Percentiles rank a stretch among this genome's conserved stretches.
phyloP scores from a whole-genome alignment of 2,113 vertebrate species.

The Morone chrysops region DNA sequence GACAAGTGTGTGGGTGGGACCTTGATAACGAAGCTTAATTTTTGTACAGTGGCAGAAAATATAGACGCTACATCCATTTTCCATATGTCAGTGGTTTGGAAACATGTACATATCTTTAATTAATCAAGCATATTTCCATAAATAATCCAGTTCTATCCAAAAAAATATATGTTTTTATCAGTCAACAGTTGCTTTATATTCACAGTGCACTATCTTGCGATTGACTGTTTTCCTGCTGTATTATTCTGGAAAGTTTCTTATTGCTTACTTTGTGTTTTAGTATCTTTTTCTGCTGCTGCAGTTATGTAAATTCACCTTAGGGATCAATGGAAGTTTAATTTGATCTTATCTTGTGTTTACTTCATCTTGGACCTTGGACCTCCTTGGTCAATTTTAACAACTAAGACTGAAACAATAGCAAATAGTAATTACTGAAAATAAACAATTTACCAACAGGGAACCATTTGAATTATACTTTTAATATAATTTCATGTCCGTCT shows the following conservation, averaged over 20 bases:
- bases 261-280: background rate
- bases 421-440: background rate
- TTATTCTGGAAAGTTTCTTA: background rate
- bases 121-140: background rate
- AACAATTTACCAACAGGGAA: background rate
- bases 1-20: too few species aligned
- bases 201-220: background rate
- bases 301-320: background rate
- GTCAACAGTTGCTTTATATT: background rate
- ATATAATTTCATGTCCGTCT: background rate
- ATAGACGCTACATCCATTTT: too few species aligned
- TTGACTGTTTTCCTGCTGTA: background rate
- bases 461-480: background rate
- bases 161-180: too few species aligned
- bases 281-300: background rate
- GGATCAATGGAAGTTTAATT: background rate
- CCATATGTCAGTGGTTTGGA: too few species aligned
- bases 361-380: conserved; percentile 12
- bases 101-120: too few species aligned
- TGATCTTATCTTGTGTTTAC: background rate
- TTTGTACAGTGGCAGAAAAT: too few species aligned
- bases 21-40: too few species aligned
- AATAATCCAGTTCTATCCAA: background rate
- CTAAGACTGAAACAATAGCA: background rate
- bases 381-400: background rate